Evolutionary conservation across 2,797 vertebrate genomes (phyloP), one percentile per base, ranked within the genome.

Genomic region (Eurystomus glaucurus): DNA sequence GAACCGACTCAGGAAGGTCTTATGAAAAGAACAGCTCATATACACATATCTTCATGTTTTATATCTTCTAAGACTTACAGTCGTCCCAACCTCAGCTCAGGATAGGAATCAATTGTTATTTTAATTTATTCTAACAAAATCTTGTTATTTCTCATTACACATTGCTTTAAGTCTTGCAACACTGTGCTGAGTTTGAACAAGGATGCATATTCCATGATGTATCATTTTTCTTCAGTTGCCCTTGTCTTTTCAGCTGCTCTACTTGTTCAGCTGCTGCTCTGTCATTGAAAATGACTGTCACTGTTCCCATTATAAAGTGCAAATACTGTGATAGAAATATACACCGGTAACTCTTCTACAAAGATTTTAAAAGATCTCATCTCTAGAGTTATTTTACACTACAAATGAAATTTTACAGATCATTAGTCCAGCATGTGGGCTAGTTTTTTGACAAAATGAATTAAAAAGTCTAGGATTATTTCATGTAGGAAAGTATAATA

Each of bases 321-420:
- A 85, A 33, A 64, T 61, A 75, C 52, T 81, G 29, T 90, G 83
- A 82, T 79, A 83, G 72, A 95, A 96, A 58, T 81, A 65, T 41
- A 82, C 33, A 46, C 22, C 68, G 74, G 54, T 90, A 85, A 55
- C 51, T 69, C 50, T 95, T 65, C 87, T 51, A 77, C 45, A 88
- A 89, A 81, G 82, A 80, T 71, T 83, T 92, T 60, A 52, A 92
- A 92, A 89, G 7, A 85, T 61, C 37, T 91, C 69, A 85, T 91
- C 68, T 87, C 64, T 74, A 35, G 33, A 74, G 84, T 92, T 96
- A 90, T 95, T 96, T 96, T 95, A 78, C 41, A 88, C 62, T 81
- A 85, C 51, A 94, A 92, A 88, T 91, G 41, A 95, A 95, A 91
- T 96, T 95, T 96, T 94, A 69, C 86, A 95, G 85, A 71, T 91